Conservation (phyloP, 2,888 invertebrate genomes). For the Trissolcus japonicus region DNA sequence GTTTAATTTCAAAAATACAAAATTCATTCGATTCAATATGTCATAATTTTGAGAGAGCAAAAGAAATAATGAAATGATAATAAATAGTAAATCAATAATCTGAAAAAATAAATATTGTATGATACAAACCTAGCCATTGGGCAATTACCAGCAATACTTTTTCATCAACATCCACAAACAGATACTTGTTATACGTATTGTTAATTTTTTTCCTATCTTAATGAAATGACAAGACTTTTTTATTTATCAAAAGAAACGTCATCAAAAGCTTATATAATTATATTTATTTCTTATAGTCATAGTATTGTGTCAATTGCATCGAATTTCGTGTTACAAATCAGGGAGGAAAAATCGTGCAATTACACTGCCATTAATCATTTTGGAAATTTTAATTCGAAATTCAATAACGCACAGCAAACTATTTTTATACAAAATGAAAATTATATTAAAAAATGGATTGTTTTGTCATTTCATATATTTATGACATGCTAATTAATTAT, state of each 20-base stretch:
- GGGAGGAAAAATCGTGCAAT: no score
- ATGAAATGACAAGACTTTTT: conserved; percentile 24
- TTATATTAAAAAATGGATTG: neutral
- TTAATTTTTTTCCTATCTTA: neutral
- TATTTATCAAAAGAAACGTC: neutral
- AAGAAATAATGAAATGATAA: no score
- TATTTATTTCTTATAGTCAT: neutral
- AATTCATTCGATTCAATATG: no score
- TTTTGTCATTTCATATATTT: conserved; percentile 25
- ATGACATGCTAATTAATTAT: neutral
- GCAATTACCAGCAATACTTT: no score
- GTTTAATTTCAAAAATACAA: no score
- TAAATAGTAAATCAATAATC: no score
- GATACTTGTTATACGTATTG: neutral
- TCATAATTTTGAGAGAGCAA: no score
- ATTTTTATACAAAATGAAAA: no score
- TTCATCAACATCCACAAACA: neutral
- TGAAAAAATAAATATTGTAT: no score
- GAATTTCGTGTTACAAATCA: neutral
- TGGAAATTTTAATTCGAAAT: no score
- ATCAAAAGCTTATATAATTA: conserved; percentile 5
- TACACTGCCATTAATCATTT: no score
- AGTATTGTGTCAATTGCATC: neutral
- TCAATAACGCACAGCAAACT: conserved; percentile 1
- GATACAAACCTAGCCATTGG: no score